Conservation (phyloP, 1,140 invertebrate species). For the Microplitis mediator region DNA sequence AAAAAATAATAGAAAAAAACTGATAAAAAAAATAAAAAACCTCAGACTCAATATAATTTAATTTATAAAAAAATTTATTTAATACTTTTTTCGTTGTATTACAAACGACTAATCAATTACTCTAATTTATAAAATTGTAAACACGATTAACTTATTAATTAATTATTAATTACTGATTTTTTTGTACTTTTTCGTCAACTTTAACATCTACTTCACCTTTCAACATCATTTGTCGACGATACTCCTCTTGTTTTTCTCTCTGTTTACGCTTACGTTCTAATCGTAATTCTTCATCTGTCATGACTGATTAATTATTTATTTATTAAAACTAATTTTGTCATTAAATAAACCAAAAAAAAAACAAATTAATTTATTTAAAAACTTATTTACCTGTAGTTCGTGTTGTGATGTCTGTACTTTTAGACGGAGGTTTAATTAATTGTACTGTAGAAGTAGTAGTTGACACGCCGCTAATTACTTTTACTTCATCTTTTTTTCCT, state of each 20-base stretch:
- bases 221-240: constrained; percentile 1
- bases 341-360: neutral
- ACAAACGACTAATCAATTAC: neutral
- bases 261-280: constrained; percentile 16
- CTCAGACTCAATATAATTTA: constrained; percentile 12
- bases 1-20: constrained; percentile 16
- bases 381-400: too few species aligned
- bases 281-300: constrained; percentile 12
- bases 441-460: too few species aligned
- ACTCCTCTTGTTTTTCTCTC: constrained; percentile 23
- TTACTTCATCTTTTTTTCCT: too few species aligned
- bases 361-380: too few species aligned
- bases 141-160: neutral
- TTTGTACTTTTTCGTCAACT: constrained; percentile 15
- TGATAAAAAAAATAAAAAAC: constrained; percentile 22
- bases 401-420: too few species aligned
- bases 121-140: neutral
- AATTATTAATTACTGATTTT: neutral
- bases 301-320: neutral
- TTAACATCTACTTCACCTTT: constrained; percentile 15
- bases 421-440: too few species aligned
- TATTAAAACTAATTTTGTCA: neutral
- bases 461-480: too few species aligned
- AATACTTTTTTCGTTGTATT: neutral
- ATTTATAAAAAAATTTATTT: constrained; percentile 9